phyloP scores from a whole-genome alignment of 2,113 vertebrate species.

The Mus musculus region GRCm39 chr13:19779001-19779500 shows the following conservation, averaged over 20 bases:
- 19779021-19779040: not conserved
- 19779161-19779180: not conserved
- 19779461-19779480: no score
- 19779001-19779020: constrained; percentile 23
- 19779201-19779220: no score
- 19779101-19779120: not conserved
- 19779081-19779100: not conserved
- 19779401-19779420: not conserved
- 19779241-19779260: no score
- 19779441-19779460: not conserved
- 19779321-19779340: no score
- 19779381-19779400: not conserved
- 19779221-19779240: no score
- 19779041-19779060: not conserved
- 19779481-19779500: not conserved
- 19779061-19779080: not conserved
- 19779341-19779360: not conserved
- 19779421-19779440: not conserved
- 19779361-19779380: not conserved
- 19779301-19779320: no score
- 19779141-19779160: not conserved
- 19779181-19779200: no score
- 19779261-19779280: no score
- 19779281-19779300: no score
- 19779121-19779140: not conserved